Evolutionary conservation across 2,113 vertebrate species (phyloP).

Genomic region (Lepus americanus): DNA sequence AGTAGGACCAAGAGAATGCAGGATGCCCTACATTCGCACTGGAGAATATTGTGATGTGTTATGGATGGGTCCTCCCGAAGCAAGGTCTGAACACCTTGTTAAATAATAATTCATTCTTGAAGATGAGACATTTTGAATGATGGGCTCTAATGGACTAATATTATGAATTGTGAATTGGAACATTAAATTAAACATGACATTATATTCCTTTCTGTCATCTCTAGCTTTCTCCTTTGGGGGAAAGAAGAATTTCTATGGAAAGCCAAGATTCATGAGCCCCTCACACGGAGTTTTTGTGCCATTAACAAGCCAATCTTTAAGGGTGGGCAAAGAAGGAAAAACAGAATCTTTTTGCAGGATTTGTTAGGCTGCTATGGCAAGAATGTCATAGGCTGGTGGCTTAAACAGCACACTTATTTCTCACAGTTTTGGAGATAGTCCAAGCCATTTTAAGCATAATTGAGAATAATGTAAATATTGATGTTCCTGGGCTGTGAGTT

Average conservation of each 20-base stretch:
- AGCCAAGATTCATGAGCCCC: not conserved
- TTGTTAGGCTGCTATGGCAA: not conserved
- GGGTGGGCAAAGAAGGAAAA: constrained; percentile 3
- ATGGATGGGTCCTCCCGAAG: constrained; percentile 80
- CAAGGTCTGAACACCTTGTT: constrained; percentile 67
- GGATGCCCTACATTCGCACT: constrained; percentile 75
- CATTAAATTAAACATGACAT: constrained; percentile 82
- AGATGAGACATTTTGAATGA: constrained; percentile 82
- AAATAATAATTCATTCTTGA: constrained; percentile 79
- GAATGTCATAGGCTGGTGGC: not conserved
- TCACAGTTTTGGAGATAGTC: not conserved
- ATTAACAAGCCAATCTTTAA: not conserved
- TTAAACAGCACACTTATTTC: not conserved
- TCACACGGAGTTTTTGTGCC: not conserved
- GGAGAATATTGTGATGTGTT: constrained; percentile 73
- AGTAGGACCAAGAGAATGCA: constrained; percentile 55
- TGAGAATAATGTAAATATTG: too few relatives aligned
- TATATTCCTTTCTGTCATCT: constrained; percentile 71
- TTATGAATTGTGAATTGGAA: constrained; percentile 83
- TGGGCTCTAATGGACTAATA: constrained; percentile 82
- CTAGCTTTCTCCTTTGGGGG: constrained; percentile 40
- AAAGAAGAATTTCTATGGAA: constrained; percentile 1
- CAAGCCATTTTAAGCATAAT: not conserved
- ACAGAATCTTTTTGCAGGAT: not conserved
- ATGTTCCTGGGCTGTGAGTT: not conserved